These are phyloP conservation scores for Antitype chi DNA, from an alignment of 2,888 invertebrate genomes.

Conservation along the genomic window DNA sequence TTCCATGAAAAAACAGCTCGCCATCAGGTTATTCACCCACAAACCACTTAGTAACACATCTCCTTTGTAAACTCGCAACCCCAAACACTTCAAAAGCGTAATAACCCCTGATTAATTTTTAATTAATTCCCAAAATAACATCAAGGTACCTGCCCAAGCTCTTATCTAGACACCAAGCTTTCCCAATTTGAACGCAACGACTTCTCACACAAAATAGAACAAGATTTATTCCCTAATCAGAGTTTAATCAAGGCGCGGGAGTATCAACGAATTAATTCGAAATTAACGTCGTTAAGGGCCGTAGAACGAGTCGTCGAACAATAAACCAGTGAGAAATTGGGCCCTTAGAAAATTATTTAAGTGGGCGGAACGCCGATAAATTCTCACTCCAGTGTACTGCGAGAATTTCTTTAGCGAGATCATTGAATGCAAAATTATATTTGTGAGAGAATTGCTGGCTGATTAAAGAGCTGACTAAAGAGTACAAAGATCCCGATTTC, in stretches of 20 bases:
- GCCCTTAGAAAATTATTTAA: conserved; percentile 77
- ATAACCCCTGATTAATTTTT: conserved; percentile 53
- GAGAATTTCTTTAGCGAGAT: conserved; percentile 63
- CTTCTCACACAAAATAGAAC: conserved; percentile 68
- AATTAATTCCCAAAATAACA: conserved; percentile 59
- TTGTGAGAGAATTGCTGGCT: conserved; percentile 51
- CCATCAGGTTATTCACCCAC: background rate
- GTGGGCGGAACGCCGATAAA: conserved; percentile 75
- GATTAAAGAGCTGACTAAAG: conserved; percentile 53
- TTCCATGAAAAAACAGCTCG: background rate
- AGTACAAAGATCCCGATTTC: conserved; percentile 25
- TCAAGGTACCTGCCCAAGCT: conserved; percentile 17
- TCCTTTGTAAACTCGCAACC: conserved; percentile 28
- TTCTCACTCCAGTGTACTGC: conserved; percentile 67
- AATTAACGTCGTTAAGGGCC: conserved; percentile 83
- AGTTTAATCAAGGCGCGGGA: conserved; percentile 84
- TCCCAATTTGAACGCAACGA: conserved; percentile 62
- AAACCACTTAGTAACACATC: conserved; percentile 12
- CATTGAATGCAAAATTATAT: conserved; percentile 65
- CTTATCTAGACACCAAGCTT: conserved; percentile 56
- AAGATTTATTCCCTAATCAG: conserved; percentile 85
- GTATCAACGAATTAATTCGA: conserved; percentile 85
- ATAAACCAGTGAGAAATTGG: conserved; percentile 83
- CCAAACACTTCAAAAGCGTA: conserved; percentile 54
- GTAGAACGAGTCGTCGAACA: conserved; percentile 76